These are phyloP conservation scores for Saturnia pavonia DNA, from an alignment of 2,888 invertebrate genomes.

Conservation along the genomic window DNA sequence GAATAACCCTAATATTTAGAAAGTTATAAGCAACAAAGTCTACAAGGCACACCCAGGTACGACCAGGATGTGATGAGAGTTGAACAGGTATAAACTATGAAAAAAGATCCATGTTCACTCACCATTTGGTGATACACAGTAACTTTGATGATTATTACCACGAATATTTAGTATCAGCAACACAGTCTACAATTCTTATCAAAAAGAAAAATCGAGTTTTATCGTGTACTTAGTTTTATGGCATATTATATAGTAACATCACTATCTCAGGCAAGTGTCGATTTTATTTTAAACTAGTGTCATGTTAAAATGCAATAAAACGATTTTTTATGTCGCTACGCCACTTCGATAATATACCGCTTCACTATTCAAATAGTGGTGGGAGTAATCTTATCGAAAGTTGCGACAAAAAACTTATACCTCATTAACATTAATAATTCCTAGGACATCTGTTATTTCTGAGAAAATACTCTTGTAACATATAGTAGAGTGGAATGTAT, in stretches of 20 bases:
- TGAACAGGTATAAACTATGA: no score
- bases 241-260: background rate
- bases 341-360: background rate
- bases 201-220: background rate
- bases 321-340: background rate
- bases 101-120: no score
- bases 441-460: background rate
- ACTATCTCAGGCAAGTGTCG: background rate
- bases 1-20: background rate
- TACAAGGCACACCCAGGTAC: no score
- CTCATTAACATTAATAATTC: background rate
- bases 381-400: background rate
- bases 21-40: no score
- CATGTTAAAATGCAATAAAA: background rate
- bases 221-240: background rate
- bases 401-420: background rate
- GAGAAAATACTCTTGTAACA: background rate
- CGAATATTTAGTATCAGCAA: background rate
- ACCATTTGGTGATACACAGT: no score
- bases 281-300: background rate
- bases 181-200: no score
- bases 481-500: background rate
- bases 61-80: no score
- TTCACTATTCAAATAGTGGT: background rate
- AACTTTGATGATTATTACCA: no score